A percentile compares a stretch with the other conserved stretches of the same genome.
Evolutionary conservation across 1,140 invertebrate genomes (phyloP).

Genomic region (Drosophila saltans): DNA sequence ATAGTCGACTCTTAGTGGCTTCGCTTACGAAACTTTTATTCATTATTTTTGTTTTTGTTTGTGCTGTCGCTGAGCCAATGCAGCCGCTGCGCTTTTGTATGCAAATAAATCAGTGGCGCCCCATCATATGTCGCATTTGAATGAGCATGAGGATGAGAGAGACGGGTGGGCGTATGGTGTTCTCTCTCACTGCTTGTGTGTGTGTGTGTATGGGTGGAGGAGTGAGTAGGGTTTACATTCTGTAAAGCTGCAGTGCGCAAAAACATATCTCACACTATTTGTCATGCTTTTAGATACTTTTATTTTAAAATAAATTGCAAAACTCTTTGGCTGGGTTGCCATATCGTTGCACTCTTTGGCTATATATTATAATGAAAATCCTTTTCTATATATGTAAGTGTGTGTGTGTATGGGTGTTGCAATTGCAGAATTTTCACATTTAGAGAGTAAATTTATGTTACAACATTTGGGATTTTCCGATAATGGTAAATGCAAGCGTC

Average conservation of each 20-base stretch:
- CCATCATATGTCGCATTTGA: slow-evolving; percentile 71
- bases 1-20: not conserved
- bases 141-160: slow-evolving; percentile 1
- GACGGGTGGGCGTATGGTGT: not conserved
- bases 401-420: slow-evolving; percentile 28
- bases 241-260: slow-evolving; percentile 66
- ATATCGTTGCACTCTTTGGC: slow-evolving; percentile 31
- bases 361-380: slow-evolving; percentile 83
- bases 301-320: slow-evolving; percentile 80
- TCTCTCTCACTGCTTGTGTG: not conserved
- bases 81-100: slow-evolving; percentile 71
- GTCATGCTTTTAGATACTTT: slow-evolving; percentile 75
- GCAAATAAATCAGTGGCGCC: slow-evolving; percentile 81
- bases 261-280: slow-evolving; percentile 81
- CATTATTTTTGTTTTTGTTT: slow-evolving; percentile 24
- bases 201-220: not conserved
- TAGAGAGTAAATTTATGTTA: slow-evolving; percentile 74
- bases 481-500: slow-evolving; percentile 61
- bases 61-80: slow-evolving; percentile 31
- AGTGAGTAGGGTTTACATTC: slow-evolving; percentile 16
- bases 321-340: slow-evolving; percentile 69
- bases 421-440: slow-evolving; percentile 81
- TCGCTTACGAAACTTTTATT: not conserved
- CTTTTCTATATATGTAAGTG: slow-evolving; percentile 34
- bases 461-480: slow-evolving; percentile 72